Evolutionary conservation across 2,113 vertebrate species (phyloP).

Genomic region (Scartelaos histophorus): DNA sequence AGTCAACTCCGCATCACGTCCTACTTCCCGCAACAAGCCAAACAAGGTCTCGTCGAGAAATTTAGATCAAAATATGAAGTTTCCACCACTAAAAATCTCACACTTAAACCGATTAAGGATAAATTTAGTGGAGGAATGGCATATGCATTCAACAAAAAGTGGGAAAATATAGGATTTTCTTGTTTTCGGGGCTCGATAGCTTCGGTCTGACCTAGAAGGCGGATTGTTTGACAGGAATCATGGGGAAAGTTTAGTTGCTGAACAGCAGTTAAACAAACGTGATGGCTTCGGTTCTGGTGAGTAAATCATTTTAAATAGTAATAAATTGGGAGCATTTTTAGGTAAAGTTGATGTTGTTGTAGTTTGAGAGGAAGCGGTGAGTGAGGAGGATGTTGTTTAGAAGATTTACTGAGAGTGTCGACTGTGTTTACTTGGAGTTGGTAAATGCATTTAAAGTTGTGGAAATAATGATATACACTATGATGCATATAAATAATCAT

Average conservation of each 20-base stretch:
- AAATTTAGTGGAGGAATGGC: not conserved
- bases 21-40: not conserved
- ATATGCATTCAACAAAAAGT: not conserved
- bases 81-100: not conserved
- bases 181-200: conserved; percentile 47
- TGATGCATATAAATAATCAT: too few species aligned
- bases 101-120: not conserved
- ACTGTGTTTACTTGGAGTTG: not conserved
- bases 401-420: conserved; percentile 51
- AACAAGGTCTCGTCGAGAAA: not conserved
- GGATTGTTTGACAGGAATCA: conserved; percentile 55
- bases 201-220: conserved; percentile 56
- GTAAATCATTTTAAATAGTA: conserved; percentile 6
- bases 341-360: not conserved
- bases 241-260: not conserved
- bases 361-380: conserved; percentile 12
- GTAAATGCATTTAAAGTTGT: too few species aligned
- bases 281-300: conserved; percentile 78
- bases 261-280: not conserved
- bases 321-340: accelerated
- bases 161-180: not conserved
- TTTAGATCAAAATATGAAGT: not conserved
- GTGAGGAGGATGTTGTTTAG: conserved; percentile 43
- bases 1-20: conserved; percentile 13
- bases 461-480: too few species aligned